Base-by-base conservation (phyloP, 2,888 invertebrate species). In the Plutella xylostella region DNA sequence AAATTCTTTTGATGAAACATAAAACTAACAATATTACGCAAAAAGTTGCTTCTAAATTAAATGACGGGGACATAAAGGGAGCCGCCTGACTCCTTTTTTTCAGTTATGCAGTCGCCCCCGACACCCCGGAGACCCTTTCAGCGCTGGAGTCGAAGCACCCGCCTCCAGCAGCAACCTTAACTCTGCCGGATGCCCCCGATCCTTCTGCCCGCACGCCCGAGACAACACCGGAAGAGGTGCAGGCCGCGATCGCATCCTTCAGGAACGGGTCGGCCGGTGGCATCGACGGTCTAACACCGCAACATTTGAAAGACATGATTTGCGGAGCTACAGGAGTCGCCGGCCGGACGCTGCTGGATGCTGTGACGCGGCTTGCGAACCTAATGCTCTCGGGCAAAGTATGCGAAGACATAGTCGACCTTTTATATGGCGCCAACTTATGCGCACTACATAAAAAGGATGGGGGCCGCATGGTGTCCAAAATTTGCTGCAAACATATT, bases 391-490 rank as follows among this genome's bases (percentile, higher is more conserved):
- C 38, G 1, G 38, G 44, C 3, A 21, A 21, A 20, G 22, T 43
- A 12, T 7, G n/a, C 14, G 22, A n/a, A 5, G 35, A 35, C 7
- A 15, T 35, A 4, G 18, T 25, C 18, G 9, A 9, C 12, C 14
- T 43, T 4, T 14, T 43, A 2, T 35, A 35, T 18, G 43, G 43
- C 4, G 59, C 51, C 65, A 5, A 50, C 15, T 2, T 58, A 48
- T 33, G 33, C 33, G 33, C 33, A 2, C 33, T 33, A 2, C 7
- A n/a, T n/a, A 33, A 33, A 19, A 59, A 49, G 55, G 33, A 37
- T 18, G 21, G 19, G 18, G 21, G 20, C 19, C 17, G 14, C 6
- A 15, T 3, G 14, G 7, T 25, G 15, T 19, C 12, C 1, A 37
- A 49, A n/a, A 28, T 28, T 28, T 4, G 28, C 15, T 41, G 41